A percentile compares a stretch with the other conserved stretches of the same genome.
These are phyloP conservation scores for Chrysolina oricalcia DNA, from an alignment of 2,888 invertebrate species.

Conservation along the genomic window DNA sequence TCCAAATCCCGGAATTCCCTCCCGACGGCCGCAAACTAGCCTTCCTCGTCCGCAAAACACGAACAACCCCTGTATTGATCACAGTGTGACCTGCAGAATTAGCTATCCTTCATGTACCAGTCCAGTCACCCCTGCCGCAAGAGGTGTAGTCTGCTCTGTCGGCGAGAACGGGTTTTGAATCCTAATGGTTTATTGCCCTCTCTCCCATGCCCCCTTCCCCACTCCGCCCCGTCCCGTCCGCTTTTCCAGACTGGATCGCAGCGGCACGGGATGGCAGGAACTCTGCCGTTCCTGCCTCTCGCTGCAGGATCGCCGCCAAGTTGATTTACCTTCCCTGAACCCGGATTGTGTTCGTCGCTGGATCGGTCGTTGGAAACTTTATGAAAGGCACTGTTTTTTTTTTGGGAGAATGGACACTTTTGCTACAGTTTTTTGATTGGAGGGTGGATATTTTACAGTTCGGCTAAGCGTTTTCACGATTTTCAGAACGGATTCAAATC, in stretches of 20 bases:
- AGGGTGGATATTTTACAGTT: too few relatives aligned
- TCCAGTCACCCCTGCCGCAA: constrained; percentile 32
- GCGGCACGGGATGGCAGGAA: neutral
- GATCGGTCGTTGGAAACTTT: constrained; percentile 2
- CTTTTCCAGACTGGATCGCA: constrained; percentile 22
- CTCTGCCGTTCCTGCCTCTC: neutral
- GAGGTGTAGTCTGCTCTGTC: constrained; percentile 21
- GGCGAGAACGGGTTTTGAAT: constrained; percentile 32
- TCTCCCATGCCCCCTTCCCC: neutral
- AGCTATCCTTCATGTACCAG: constrained; percentile 29
- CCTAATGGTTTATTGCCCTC: constrained; percentile 39
- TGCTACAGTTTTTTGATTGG: too few relatives aligned
- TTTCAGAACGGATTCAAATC: too few relatives aligned
- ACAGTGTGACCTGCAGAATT: constrained; percentile 23
- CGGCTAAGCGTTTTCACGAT: too few relatives aligned
- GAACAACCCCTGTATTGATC: constrained; percentile 27
- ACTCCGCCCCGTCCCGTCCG: neutral
- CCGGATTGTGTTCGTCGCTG: neutral
- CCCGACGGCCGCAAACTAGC: neutral
- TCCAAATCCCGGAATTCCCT: too few relatives aligned
- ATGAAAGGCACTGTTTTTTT: neutral
- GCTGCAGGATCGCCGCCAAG: constrained; percentile 13
- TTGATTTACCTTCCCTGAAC: constrained; percentile 18
- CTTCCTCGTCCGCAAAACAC: neutral
- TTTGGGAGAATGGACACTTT: too few relatives aligned